Conservation (phyloP, 2,888 invertebrate species). For the Rhopalosiphum nymphaeae region DNA sequence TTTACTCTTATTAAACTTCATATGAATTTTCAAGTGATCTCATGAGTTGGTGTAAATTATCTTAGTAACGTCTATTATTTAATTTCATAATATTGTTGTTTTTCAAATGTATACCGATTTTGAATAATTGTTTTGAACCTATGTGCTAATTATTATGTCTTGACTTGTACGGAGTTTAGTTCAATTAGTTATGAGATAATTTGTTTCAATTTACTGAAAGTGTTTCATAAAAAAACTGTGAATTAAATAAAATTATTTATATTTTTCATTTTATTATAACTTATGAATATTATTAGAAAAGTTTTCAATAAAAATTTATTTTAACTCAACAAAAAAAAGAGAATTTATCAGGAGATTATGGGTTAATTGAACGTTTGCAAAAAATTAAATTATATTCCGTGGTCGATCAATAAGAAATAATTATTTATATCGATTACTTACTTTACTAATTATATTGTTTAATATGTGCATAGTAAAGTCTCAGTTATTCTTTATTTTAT, state of each 20-base stretch:
- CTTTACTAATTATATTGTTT: background rate
- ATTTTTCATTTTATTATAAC: background rate
- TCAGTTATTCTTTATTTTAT: background rate
- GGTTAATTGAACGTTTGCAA: background rate
- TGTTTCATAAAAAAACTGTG: background rate
- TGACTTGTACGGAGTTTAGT: background rate
- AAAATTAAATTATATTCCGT: background rate
- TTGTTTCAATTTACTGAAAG: background rate
- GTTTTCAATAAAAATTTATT: background rate
- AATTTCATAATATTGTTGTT: background rate
- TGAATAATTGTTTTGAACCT: background rate
- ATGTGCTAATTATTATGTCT: background rate
- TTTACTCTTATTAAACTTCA: background rate
- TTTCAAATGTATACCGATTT: background rate
- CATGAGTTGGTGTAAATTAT: background rate
- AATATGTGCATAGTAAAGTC: background rate
- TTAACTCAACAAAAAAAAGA: background rate
- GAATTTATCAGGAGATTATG: background rate
- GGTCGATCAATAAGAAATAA: background rate
- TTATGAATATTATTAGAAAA: background rate
- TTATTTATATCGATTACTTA: background rate
- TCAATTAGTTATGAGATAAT: background rate
- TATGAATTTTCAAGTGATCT: background rate
- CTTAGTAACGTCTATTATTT: background rate
- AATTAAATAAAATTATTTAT: background rate